These are phyloP conservation scores for Chrysina gloriosa DNA, from an alignment of 2,888 invertebrate species.

Conservation along the genomic window DNA sequence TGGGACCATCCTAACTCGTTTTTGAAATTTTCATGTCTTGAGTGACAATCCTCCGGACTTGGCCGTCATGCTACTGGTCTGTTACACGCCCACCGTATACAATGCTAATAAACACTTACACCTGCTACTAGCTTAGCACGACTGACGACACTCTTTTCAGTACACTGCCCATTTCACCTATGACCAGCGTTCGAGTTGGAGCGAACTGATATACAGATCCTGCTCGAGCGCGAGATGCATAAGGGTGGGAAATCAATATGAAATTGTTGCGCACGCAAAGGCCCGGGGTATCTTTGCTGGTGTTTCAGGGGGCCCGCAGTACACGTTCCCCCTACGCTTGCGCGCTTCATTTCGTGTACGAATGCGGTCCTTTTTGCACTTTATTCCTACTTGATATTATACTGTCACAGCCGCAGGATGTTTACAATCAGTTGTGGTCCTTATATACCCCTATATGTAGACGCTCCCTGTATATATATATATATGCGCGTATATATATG, in stretches of 20 bases:
- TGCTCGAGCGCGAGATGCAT: slow-evolving; percentile 47
- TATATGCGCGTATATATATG: too few relatives aligned
- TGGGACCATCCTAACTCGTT: slow-evolving; percentile 62
- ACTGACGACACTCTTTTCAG: slow-evolving; percentile 57
- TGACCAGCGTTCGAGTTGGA: slow-evolving; percentile 51
- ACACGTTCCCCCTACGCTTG: slow-evolving; percentile 60
- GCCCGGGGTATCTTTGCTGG: slow-evolving; percentile 69
- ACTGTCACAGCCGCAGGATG: slow-evolving; percentile 36
- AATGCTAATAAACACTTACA: slow-evolving; percentile 49
- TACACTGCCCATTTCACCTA: slow-evolving; percentile 59
- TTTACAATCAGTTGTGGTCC: slow-evolving; percentile 37
- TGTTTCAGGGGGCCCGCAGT: slow-evolving; percentile 62
- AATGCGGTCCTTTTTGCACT: slow-evolving; percentile 34
- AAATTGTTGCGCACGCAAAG: slow-evolving; percentile 60
- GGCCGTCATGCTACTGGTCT: slow-evolving; percentile 61
- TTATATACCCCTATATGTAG: background rate
- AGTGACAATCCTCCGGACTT: slow-evolving; percentile 61
- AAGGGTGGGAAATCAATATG: slow-evolving; percentile 53
- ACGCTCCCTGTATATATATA: background rate
- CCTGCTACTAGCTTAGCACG: slow-evolving; percentile 61
- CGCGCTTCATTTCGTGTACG: slow-evolving; percentile 59
- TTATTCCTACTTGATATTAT: slow-evolving; percentile 27
- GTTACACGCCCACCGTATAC: slow-evolving; percentile 53
- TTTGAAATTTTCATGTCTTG: slow-evolving; percentile 59
- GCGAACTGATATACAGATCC: slow-evolving; percentile 50